Conservation (phyloP, 2,113 vertebrate species). For the Anoplopoma fimbria region DNA sequence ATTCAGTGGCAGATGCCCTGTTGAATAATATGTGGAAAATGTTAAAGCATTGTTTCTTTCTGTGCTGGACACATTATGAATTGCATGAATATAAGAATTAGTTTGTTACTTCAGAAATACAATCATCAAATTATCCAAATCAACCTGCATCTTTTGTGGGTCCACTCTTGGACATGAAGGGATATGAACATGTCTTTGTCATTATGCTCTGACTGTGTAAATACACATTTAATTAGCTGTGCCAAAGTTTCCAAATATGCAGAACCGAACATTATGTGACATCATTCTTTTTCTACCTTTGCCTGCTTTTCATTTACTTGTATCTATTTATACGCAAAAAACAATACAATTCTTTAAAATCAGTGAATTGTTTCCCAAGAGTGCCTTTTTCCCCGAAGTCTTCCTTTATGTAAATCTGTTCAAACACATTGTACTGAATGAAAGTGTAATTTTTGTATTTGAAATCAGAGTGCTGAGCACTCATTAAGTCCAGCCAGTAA, state of each 20-base stretch:
- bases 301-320: constrained; percentile 26
- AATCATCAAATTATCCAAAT: constrained; percentile 8
- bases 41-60: constrained; percentile 41
- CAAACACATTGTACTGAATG: constrained; percentile 40
- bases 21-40: constrained; percentile 22
- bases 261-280: neutral
- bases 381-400: neutral
- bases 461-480: constrained; percentile 80
- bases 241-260: neutral
- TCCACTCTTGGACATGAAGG: neutral
- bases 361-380: neutral
- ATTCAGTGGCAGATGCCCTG: constrained; percentile 20
- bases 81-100: constrained; percentile 27
- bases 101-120: constrained; percentile 14
- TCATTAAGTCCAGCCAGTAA: constrained; percentile 55
- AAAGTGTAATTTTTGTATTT: constrained; percentile 55
- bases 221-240: neutral
- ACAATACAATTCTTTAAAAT: neutral
- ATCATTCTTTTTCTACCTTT: constrained; percentile 9
- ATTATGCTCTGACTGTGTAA: neutral
- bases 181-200: neutral
- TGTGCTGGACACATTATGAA: constrained; percentile 75
- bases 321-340: constrained; percentile 40
- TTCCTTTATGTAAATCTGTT: constrained; percentile 12
- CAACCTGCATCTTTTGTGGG: neutral